These are phyloP conservation scores for Harpegnathos saltator DNA, from an alignment of 1,140 invertebrate species.

Conservation along the genomic window DNA sequence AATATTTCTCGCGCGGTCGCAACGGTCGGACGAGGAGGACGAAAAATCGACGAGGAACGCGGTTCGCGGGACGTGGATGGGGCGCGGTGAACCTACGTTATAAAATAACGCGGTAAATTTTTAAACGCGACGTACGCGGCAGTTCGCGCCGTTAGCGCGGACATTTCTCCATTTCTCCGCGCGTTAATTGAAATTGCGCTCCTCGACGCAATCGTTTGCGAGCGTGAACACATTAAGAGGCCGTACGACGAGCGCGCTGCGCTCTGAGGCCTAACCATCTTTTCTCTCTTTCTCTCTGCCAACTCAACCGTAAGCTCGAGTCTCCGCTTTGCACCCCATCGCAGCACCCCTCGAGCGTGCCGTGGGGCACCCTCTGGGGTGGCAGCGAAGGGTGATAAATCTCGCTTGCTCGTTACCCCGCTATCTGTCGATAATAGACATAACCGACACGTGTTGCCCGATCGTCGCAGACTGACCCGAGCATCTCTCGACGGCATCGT, in stretches of 20 bases:
- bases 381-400: conserved; percentile 79
- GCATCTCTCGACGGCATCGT: conserved; percentile 64
- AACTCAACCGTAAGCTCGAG: conserved; percentile 68
- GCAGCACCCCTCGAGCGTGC: conserved; percentile 55
- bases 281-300: conserved; percentile 58
- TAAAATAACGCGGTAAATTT: neutral
- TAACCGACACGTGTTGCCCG: conserved; percentile 83
- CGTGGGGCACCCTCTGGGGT: conserved; percentile 65
- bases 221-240: conserved; percentile 27
- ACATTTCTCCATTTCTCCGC: neutral
- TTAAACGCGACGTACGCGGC: neutral
- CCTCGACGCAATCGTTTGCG: conserved; percentile 12
- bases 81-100: neutral
- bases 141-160: too few species aligned
- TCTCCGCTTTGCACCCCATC: conserved; percentile 61
- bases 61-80: neutral
- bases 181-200: conserved; percentile 28
- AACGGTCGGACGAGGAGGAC: too few species aligned
- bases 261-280: conserved; percentile 31
- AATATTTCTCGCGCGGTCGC: conserved; percentile 18
- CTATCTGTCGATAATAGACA: conserved; percentile 81
- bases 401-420: conserved; percentile 74
- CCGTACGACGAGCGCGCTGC: conserved; percentile 27
- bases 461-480: conserved; percentile 79
- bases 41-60: neutral